These are phyloP conservation scores for Parazoanthus swiftii DNA, from an alignment of 92 coral and sea anemone species.

Conservation along the genomic window DNA sequence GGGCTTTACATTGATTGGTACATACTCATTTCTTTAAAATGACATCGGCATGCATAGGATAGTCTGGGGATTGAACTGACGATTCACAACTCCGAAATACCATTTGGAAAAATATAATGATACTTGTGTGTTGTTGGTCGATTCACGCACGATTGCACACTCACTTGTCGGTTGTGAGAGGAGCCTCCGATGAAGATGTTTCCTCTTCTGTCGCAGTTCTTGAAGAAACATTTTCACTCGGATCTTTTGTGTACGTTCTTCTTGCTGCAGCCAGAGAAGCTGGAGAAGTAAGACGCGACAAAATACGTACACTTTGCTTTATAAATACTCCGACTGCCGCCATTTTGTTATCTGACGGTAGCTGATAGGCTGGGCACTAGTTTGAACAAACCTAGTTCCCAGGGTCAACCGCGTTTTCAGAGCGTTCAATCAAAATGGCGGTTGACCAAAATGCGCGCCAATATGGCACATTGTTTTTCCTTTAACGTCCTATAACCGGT, in stretches of 20 bases:
- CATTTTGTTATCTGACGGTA: slow-evolving; percentile 11
- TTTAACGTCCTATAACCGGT: background rate
- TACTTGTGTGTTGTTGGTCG: no score
- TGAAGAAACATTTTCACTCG: background rate
- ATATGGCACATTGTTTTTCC: no score
- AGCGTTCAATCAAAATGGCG: background rate
- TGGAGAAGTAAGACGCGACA: background rate
- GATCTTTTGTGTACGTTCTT: slow-evolving; percentile 39
- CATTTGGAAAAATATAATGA: no score
- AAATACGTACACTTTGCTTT: background rate
- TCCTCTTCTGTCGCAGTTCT: background rate
- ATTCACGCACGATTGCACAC: background rate
- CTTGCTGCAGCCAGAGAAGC: background rate
- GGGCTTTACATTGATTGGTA: no score
- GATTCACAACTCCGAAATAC: background rate
- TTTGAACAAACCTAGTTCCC: background rate
- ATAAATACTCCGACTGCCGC: slow-evolving; percentile 27
- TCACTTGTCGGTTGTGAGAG: slow-evolving; percentile 36
- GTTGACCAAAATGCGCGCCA: background rate
- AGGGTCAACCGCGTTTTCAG: background rate
- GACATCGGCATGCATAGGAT: no score
- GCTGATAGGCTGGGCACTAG: slow-evolving; percentile 36
- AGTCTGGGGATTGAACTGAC: no score
- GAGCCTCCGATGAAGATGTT: slow-evolving; percentile 15
- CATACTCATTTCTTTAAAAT: no score